phyloP scores from a whole-genome alignment of 2,797 vertebrate species.

The Macrochelys suwanniensis region DNA sequence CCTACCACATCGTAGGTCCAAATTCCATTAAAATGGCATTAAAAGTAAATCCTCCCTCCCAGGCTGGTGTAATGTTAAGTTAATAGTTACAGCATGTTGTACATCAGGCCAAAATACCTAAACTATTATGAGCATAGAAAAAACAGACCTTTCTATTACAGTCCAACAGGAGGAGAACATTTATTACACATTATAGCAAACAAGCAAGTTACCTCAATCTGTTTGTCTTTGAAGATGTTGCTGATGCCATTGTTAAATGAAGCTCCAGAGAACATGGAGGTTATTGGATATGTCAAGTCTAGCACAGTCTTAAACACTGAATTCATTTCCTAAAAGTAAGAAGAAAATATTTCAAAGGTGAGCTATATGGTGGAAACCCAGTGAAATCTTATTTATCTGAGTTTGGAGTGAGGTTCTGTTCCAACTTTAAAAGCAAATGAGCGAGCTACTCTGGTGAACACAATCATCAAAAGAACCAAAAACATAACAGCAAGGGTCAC shows the following conservation, averaged over 20 bases:
- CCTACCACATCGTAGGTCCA: background rate
- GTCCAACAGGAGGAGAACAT: background rate
- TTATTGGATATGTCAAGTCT: slow-evolving; percentile 95
- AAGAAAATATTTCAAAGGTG: background rate
- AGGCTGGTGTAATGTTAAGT: background rate
- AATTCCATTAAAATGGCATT: background rate
- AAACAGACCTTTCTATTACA: background rate
- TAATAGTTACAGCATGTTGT: background rate
- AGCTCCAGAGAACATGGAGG: slow-evolving; percentile 95
- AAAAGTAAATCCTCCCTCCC: background rate
- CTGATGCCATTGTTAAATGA: slow-evolving; percentile 91
- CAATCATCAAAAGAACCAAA: background rate
- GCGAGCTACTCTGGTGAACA: background rate
- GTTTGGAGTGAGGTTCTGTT: background rate
- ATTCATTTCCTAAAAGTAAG: slow-evolving; percentile 87
- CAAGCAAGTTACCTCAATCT: slow-evolving; percentile 88
- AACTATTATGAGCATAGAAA: fast-evolving
- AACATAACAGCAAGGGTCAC: background rate
- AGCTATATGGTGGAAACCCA: background rate
- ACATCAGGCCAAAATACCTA: background rate
- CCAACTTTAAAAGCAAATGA: background rate
- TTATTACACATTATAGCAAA: background rate
- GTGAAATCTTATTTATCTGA: background rate
- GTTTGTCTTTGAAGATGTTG: slow-evolving; percentile 89
- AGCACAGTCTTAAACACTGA: slow-evolving; percentile 89